Evolutionary conservation across 2,888 invertebrate genomes (phyloP), one percentile per base, ranked within the genome.

Genomic region (Heliconius hortense): DNA sequence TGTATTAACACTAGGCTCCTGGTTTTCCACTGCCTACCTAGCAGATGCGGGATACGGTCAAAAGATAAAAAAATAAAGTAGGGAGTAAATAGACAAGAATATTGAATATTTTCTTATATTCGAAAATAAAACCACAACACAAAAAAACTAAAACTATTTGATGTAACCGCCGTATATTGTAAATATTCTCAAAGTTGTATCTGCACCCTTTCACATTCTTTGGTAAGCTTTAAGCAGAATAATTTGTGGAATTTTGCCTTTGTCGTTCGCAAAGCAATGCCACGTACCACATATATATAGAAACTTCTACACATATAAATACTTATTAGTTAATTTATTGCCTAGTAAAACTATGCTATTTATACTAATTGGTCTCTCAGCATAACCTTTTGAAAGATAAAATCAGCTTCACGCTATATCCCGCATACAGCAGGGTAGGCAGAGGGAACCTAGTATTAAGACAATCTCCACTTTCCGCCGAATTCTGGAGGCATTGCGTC

Each of bases 181-280:
- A 70, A 76, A 72, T 71, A 68, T 77, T 77, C 60, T 63, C 43
- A 69, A 72, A 39, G 68, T 72, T 56, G 35, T 69, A 72, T 26
- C 62, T 39, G 64, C 48, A 68, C 68, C 77, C 72, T 59, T 72
- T 69, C 56, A 24, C 74, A 77, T 77, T 74, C 72, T 77, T 77
- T 77, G 74, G 64, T 64, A 66, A 71, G 71, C 64, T 75, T 56
- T 64, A 66, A 71, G 64, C 24, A 26, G 43, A 75, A 64, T 64
- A 56, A 70, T 75, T 75, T 43, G 64, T n/a, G 70, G 70, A 56
- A 75, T 71, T 75, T 70, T 13, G n/a, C 59, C 74, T 75, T 74
- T 75, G 74, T 75, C 53, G 62, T 39, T 69, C 31, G 69, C 69
- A 69, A 69, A 69, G 53, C 24, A 66, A 39, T 24, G 64, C 39